These are phyloP conservation scores for Kryptolebias ocellatus DNA, from an alignment of 2,797 vertebrate species.

Conservation along the genomic window DNA sequence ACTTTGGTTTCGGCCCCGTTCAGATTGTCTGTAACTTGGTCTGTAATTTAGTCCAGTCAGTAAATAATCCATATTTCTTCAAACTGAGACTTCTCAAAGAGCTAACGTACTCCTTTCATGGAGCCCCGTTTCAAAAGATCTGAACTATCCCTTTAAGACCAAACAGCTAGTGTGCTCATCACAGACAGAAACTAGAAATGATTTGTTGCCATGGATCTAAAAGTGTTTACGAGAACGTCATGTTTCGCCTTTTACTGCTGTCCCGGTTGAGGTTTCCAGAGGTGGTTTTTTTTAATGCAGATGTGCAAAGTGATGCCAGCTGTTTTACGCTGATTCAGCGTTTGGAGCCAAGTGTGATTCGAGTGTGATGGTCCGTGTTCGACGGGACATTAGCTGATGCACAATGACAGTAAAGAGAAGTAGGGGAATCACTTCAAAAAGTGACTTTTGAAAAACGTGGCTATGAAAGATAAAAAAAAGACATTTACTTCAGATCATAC, in stretches of 20 bases:
- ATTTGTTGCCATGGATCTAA: constrained; percentile 25
- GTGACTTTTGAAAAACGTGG: constrained; percentile 30
- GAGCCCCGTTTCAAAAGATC: too few relatives aligned
- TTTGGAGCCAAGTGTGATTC: too few relatives aligned
- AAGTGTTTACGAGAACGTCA: too few relatives aligned
- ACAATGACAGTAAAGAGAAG: constrained; percentile 1
- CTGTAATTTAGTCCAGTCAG: too few relatives aligned
- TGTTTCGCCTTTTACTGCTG: background rate
- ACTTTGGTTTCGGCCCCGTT: too few relatives aligned
- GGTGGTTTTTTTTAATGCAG: background rate
- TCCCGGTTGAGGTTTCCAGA: background rate
- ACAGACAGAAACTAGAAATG: constrained; percentile 21
- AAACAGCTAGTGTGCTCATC: background rate
- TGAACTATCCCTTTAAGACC: background rate
- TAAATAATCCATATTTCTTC: too few relatives aligned
- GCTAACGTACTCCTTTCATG: too few relatives aligned
- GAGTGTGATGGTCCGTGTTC: too few relatives aligned
- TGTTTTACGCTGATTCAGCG: too few relatives aligned
- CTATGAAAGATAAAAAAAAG: constrained; percentile 1
- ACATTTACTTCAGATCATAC: background rate
- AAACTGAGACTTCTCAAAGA: too few relatives aligned
- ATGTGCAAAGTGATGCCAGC: too few relatives aligned
- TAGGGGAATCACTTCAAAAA: background rate
- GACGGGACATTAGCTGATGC: background rate
- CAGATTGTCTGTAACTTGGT: too few relatives aligned